Evolutionary conservation across 1,140 invertebrate species (phyloP), one percentile per base, ranked within the genome.

Genomic region (Diorhabda elongata): DNA sequence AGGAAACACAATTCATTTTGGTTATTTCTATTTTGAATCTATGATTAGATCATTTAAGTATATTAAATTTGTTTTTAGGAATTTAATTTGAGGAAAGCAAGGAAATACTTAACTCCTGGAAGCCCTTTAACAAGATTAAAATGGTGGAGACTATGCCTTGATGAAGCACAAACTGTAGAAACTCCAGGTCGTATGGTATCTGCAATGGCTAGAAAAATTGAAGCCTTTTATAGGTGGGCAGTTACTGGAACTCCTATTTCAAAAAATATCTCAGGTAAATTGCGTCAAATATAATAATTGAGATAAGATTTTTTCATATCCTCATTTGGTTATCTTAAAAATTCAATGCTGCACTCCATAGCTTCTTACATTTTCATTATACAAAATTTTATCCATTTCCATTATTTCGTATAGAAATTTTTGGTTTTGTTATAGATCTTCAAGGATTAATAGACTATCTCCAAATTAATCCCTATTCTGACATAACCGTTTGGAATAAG

Each of bases 141-240:
- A 61, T 94, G 90, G 90, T 93, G 91, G 91, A 83, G 92, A 57
- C 82, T 93, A 42, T 92, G 90, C 78, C 81, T 94, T 8, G 92
- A 94, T 82, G 92, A 94, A 83, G 92, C 91, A 56, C 92, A 94
- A 82, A 92, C 92, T 85, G 90, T 93, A 2, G 92, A 93, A 79
- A 83, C 83, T 69, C 82, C 84, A 2, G 82, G 85, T 3, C 84
- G 83, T 44, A 81, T 83, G 73, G 81, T 85, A 0, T 85, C 89
- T 2, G 81, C 85, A 72, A 90, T 94, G 89, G 90, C 89, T 1
- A 76, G 82, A 11, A 78, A 84, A 72, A 75, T 92, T 42, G 76
- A 76, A 26, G 86, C 87, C 4, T 74, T 86, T 5, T 86, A 91
- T 80, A 83, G 88, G 64, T 94, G 92, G 92, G 92, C 91, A 69